Evolutionary conservation across 2,113 vertebrate genomes (phyloP), one percentile per base, ranked within the genome.

Genomic region (Cephalophus harveyi): DNA sequence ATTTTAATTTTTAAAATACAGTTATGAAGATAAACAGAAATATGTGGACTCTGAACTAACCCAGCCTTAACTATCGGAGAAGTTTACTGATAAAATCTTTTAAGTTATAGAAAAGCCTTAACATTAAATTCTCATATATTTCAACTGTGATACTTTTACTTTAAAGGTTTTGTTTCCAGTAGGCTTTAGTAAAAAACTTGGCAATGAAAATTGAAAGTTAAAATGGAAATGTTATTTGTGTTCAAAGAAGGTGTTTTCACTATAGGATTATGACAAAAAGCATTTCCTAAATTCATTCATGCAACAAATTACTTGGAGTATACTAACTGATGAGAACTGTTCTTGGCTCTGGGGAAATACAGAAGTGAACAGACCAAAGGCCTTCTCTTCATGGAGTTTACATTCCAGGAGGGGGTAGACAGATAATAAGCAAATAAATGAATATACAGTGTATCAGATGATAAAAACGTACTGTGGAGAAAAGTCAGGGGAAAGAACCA

Each of bases 111-210:
- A 95, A 95, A 96, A 95, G 10, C 12, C n/a, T 88, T 92, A 82
- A 55, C 64, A 30, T 90, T 76, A 96, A 87, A 59, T 54, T 50
- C 36, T 82, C 40, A 25, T 19, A 93, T 12, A 43, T 46, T 64
- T 84, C 64, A 52, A 8, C 52, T 55, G 30, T 7, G 54, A 2
- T 89, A 62, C 30, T 89, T 95, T 82, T 27, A 59, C 71, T 88
- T 89, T 95, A 76, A 92, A 54, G 64, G 6, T 60, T 76, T 11
- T 21, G 28, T 50, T 82, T 96, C 71, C 28, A 96, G 55, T 43
- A 46, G 36, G n/a, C 36, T 76, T 96, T 52, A 83, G 91, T 74
- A 95, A 95, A 94, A 94, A 97, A 89, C 48, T 43, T 11, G 87
- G 33, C 50, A 81, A 46, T 54, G 21, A 85, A 76, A 96, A 87